Evolutionary conservation across 1,140 invertebrate genomes (phyloP).

Genomic region (Ceratosolen solmsi): DNA sequence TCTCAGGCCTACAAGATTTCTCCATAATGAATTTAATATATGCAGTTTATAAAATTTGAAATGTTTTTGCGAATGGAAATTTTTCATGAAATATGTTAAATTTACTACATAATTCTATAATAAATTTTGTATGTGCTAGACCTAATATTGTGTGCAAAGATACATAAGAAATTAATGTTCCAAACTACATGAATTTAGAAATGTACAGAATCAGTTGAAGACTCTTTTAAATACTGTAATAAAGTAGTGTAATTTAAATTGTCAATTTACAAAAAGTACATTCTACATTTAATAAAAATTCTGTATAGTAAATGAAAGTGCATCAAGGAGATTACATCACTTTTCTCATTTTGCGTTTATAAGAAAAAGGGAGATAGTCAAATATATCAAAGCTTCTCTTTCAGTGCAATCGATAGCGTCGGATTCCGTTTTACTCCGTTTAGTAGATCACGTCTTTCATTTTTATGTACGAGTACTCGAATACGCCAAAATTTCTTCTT

Average conservation of each 20-base stretch:
- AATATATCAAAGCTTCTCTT: conserved; percentile 15
- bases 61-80: background rate
- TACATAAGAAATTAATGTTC: background rate
- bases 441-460: conserved; percentile 5
- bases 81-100: background rate
- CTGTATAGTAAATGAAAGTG: conserved; percentile 5
- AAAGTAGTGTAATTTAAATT: conserved; percentile 39
- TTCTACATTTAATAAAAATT: background rate
- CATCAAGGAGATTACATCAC: conserved; percentile 1
- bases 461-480: conserved; percentile 16
- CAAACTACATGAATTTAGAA: background rate
- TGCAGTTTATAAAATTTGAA: background rate
- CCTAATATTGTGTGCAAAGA: background rate
- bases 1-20: background rate
- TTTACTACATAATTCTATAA: background rate
- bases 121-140: background rate
- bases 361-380: conserved; percentile 14
- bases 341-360: background rate
- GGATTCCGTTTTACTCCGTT: background rate
- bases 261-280: conserved; percentile 34
- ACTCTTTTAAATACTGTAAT: conserved; percentile 21
- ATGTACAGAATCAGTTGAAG: conserved; percentile 28
- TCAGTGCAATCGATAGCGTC: conserved; percentile 45
- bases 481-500: conserved; percentile 41
- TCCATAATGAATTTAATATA: background rate